These are phyloP conservation scores for Podargus strigoides DNA, from an alignment of 2,797 vertebrate genomes.

Conservation along the genomic window DNA sequence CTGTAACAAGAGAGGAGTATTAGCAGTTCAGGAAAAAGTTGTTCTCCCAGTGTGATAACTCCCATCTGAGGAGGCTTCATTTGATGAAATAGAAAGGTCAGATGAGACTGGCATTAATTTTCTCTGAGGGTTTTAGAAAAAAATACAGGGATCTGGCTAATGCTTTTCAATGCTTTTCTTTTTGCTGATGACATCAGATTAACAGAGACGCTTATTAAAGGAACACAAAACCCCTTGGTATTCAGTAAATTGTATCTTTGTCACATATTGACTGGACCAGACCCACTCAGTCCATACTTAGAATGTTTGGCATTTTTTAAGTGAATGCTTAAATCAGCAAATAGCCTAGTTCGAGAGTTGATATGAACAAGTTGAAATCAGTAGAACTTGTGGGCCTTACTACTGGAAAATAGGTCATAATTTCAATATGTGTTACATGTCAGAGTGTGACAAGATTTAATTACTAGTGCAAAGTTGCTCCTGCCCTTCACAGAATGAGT, in stretches of 20 bases:
- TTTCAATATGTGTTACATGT: background rate
- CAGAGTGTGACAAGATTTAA: background rate
- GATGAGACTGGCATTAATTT: background rate
- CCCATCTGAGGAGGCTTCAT: background rate
- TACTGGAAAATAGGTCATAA: background rate
- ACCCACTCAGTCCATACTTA: background rate
- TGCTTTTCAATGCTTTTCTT: background rate
- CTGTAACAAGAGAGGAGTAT: background rate
- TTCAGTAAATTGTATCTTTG: background rate
- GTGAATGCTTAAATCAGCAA: background rate
- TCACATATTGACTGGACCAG: accelerated
- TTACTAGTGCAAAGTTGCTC: background rate
- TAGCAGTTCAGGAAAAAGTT: background rate
- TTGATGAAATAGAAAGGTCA: background rate
- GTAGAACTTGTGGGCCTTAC: background rate
- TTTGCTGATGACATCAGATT: background rate
- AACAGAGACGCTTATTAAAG: background rate
- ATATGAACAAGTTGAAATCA: background rate
- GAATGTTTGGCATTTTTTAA: background rate
- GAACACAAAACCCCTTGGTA: background rate
- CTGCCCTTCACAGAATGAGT: background rate
- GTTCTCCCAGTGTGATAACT: background rate
- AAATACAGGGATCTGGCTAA: background rate
- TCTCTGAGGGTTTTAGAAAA: background rate
- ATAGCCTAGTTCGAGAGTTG: background rate